Evolutionary conservation across 1,140 invertebrate genomes (phyloP).

Genomic region (Neodiprion pinetum): DNA sequence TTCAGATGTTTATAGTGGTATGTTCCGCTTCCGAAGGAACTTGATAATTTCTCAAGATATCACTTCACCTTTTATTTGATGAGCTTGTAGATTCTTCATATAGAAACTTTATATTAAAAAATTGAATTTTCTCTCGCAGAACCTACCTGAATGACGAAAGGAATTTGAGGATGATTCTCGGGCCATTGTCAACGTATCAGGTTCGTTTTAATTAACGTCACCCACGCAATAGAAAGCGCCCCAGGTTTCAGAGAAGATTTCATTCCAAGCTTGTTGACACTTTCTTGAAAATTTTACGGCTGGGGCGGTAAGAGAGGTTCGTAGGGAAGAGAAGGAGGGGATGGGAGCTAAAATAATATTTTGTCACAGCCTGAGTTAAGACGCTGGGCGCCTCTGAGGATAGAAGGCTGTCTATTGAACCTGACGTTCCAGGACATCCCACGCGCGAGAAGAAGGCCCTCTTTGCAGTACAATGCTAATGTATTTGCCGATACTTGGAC

Average conservation of each 20-base stretch:
- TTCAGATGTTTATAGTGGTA: too few species aligned
- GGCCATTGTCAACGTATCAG: too few species aligned
- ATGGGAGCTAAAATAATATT: background rate
- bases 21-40: too few species aligned
- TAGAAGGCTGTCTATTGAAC: background rate
- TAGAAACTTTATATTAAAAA: too few species aligned
- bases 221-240: too few species aligned
- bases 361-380: background rate
- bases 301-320: background rate
- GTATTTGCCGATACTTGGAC: background rate
- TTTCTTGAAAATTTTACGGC: background rate
- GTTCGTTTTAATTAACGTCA: too few species aligned
- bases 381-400: background rate
- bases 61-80: too few species aligned
- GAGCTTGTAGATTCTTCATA: too few species aligned
- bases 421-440: background rate
- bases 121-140: too few species aligned
- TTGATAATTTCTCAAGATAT: too few species aligned
- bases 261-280: background rate
- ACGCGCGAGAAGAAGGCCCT: background rate
- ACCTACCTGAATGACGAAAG: too few species aligned
- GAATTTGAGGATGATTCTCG: too few species aligned
- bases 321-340: background rate
- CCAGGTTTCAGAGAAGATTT: background rate
- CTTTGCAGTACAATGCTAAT: constrained; percentile 4